Percentiles rank a stretch among this genome's conserved stretches.
These are phyloP conservation scores for Zaprionus nigranus DNA, from an alignment of 1,140 invertebrate genomes.

Conservation along the genomic window DNA sequence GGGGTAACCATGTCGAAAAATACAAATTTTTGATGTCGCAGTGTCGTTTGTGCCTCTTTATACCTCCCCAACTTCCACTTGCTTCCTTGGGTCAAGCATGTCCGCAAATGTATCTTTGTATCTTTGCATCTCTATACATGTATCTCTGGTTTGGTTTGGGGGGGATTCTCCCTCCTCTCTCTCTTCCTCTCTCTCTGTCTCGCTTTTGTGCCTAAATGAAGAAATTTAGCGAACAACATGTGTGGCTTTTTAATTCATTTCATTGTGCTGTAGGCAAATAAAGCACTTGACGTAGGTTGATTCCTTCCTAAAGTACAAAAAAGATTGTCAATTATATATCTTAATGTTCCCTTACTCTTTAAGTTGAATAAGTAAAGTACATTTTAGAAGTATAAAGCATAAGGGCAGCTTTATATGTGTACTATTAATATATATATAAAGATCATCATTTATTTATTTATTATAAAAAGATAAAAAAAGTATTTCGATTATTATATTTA, in stretches of 20 bases:
- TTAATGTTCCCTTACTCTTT: neutral
- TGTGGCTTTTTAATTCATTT: slow-evolving; percentile 82
- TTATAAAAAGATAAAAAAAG: too few relatives aligned
- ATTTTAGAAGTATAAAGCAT: too few relatives aligned
- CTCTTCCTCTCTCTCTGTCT: neutral
- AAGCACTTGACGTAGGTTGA: slow-evolving; percentile 28
- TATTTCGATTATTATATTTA: too few relatives aligned
- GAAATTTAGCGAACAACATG: slow-evolving; percentile 67
- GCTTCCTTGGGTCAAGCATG: slow-evolving; percentile 26
- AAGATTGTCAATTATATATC: neutral
- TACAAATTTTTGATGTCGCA: slow-evolving; percentile 49
- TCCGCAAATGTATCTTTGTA: slow-evolving; percentile 47
- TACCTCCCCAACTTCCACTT: neutral
- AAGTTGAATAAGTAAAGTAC: too few relatives aligned
- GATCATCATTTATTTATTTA: too few relatives aligned
- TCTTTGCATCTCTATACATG: slow-evolving; percentile 32
- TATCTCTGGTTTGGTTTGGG: slow-evolving; percentile 1
- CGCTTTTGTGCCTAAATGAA: slow-evolving; percentile 34
- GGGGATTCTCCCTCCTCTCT: neutral
- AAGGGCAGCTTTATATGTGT: too few relatives aligned
- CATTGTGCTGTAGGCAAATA: slow-evolving; percentile 67
- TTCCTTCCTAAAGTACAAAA: neutral
- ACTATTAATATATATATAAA: too few relatives aligned
- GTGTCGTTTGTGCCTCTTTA: neutral
- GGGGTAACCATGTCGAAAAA: slow-evolving; percentile 24